Evolutionary conservation across 2,113 vertebrate genomes (phyloP).

Genomic region (Cinclus cinclus): DNA sequence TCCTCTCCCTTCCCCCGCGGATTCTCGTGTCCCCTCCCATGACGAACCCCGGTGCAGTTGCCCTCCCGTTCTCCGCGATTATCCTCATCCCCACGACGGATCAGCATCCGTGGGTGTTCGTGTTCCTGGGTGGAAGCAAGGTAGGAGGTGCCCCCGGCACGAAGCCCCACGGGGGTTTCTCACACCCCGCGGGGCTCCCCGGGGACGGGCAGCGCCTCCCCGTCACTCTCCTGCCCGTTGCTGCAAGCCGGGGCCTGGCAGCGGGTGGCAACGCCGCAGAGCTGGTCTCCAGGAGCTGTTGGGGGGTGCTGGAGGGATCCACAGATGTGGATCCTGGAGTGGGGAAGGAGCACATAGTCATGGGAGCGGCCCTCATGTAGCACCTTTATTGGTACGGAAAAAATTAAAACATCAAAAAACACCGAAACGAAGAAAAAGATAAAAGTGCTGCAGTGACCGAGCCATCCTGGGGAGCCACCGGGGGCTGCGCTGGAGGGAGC

Average conservation of each 20-base stretch:
- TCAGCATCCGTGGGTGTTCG: not conserved
- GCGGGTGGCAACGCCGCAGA: not conserved
- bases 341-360: not conserved
- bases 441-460: not conserved
- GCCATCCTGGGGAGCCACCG: fast-evolving
- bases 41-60: not conserved
- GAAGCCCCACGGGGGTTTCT: not conserved
- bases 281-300: not conserved
- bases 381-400: not conserved
- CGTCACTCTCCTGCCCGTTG: not conserved
- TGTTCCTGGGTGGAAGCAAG: not conserved
- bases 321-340: not conserved
- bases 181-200: not conserved
- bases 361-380: not conserved
- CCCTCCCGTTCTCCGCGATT: too few species aligned
- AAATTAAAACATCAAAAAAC: not conserved
- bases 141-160: not conserved
- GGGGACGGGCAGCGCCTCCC: not conserved
- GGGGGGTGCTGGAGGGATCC: not conserved
- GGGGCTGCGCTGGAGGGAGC: not conserved
- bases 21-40: not conserved
- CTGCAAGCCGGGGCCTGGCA: not conserved
- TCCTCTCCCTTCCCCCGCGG: not conserved
- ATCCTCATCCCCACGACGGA: not conserved
- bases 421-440: not conserved